Evolutionary conservation across 2,113 vertebrate genomes (phyloP), one percentile per base, ranked within the genome.

Genomic region (Aix galericulata): DNA sequence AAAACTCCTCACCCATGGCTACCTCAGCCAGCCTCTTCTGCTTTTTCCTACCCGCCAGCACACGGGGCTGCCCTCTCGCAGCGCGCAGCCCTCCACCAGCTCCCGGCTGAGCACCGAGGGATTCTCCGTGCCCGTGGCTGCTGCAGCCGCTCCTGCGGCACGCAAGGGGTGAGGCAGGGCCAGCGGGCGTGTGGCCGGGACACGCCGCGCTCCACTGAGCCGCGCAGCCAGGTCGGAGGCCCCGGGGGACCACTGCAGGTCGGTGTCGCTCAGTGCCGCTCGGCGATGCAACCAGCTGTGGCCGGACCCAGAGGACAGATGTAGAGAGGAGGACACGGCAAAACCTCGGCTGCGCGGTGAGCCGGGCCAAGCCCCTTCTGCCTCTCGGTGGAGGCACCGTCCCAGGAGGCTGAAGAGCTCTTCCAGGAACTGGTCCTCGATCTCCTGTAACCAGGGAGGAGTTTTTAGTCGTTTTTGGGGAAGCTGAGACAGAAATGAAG

Each of bases 251-350:
- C 77, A 79, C 91, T 73, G 58, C 17, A 6, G 6, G 62, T 73
- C 26, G 15, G 29, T 56, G 83, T 60, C 50, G 56, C 72, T 92
- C 29, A 82, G 32, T 50, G 89, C 52, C 84, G 42, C 44, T 89
- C 77, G 76, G 83, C 94, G 83, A 44, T 36, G 66, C 32, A 93
- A 31, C 83, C 64, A 90, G 95, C 89, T 95, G 66, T 34, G 69
- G 81, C 86, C 1, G 1, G 74, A 82, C 42, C 29, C 1, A 1
- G 29, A 78, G 73, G 34, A 88, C 81, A 60, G 69, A 11, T 48
- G 77, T 58, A 72, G 71, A 42, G 68, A 67, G 62, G 66, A 75
- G 64, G 90, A 87, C 83, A 58, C 1, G 4, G 44, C 89, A 76
- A 22, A 11, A 17, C 56, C 38, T 91, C 4, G 0, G 64, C 7